phyloP scores from a whole-genome alignment of 2,113 vertebrate genomes.

The Chaetops frenatus region DNA sequence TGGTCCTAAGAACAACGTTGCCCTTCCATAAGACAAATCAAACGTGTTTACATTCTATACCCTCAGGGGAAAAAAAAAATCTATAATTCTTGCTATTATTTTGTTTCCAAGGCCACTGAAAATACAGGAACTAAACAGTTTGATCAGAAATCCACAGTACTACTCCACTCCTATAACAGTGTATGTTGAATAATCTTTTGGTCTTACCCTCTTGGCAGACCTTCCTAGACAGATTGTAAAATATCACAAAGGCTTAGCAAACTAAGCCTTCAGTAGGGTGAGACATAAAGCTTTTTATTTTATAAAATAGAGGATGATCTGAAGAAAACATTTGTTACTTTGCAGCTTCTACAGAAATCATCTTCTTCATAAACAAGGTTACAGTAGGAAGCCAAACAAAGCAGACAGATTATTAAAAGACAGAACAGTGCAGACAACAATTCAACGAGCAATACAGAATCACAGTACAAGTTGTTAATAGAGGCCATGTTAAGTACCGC shows the following conservation, averaged over 20 bases:
- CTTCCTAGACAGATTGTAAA: background rate
- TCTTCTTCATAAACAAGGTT: background rate
- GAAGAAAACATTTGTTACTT: background rate
- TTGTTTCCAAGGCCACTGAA: slow-evolving; percentile 1
- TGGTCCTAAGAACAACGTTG: background rate
- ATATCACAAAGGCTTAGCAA: background rate
- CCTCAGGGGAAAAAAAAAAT: background rate
- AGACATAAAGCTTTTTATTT: background rate
- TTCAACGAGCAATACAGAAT: background rate
- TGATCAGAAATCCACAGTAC: background rate
- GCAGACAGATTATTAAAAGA: background rate
- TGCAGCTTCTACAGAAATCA: background rate
- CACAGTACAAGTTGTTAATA: background rate
- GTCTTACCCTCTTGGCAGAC: background rate
- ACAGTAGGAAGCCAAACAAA: background rate
- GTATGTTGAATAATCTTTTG: background rate
- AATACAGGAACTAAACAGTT: background rate
- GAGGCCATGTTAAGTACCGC: background rate
- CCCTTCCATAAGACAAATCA: background rate
- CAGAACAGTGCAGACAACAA: background rate
- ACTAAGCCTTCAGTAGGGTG: background rate
- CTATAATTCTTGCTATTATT: background rate
- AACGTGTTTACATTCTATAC: background rate
- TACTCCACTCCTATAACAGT: background rate
- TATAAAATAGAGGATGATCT: background rate